Evolutionary conservation across 2,797 vertebrate genomes (phyloP).

Genomic region (Rhynchonycteris naso): DNA sequence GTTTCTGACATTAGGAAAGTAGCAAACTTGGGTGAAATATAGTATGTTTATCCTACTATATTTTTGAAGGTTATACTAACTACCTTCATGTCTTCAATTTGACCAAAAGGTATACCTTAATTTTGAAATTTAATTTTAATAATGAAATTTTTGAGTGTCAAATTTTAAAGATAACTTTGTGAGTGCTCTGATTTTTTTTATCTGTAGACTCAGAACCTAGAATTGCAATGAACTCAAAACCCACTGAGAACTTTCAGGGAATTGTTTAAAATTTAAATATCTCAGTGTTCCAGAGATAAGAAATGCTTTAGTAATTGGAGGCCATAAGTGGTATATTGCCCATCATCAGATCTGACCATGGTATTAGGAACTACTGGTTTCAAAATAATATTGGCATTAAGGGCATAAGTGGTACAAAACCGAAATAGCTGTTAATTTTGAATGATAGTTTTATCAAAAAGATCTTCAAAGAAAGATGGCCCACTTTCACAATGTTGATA

Average conservation of each 20-base stretch:
- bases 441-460: neutral
- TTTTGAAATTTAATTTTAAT: constrained; percentile 23
- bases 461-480: neutral
- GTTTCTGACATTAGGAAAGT: neutral
- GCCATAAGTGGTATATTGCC: neutral
- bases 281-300: neutral
- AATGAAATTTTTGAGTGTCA: neutral
- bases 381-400: neutral
- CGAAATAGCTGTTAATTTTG: neutral
- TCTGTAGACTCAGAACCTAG: neutral
- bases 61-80: neutral
- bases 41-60: neutral
- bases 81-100: neutral
- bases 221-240: neutral
- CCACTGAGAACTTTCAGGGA: neutral
- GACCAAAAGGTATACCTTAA: neutral
- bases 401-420: neutral
- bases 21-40: neutral
- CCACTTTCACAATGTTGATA: neutral
- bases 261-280: neutral
- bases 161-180: neutral
- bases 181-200: neutral
- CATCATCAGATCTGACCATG: neutral
- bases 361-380: neutral
- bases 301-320: neutral